phyloP scores from a whole-genome alignment of 1,140 invertebrate species.

The Arctopsyche grandis region DNA sequence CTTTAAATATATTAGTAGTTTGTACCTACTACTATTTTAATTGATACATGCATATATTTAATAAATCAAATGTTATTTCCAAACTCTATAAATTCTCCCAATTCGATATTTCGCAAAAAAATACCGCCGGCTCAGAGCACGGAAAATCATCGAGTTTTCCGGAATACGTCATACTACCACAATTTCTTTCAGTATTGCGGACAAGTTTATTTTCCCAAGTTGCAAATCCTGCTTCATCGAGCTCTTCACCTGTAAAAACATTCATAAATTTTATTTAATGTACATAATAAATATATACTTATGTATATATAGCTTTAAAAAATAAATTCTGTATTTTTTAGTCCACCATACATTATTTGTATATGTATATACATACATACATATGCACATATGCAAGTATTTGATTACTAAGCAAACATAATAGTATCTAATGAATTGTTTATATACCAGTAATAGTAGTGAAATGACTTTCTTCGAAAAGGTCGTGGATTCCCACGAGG shows the following conservation, averaged over 20 bases:
- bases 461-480: constrained; percentile 56
- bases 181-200: constrained; percentile 12
- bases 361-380: too few species aligned
- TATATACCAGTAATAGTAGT: constrained; percentile 58
- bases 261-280: too few species aligned
- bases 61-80: not conserved
- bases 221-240: not conserved
- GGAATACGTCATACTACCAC: constrained; percentile 17
- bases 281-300: not conserved
- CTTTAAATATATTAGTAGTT: not conserved
- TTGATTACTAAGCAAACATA: too few species aligned
- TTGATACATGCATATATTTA: too few species aligned
- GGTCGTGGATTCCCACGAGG: constrained; percentile 57
- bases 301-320: too few species aligned
- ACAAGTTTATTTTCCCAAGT: not conserved
- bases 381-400: too few species aligned
- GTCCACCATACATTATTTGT: not conserved
- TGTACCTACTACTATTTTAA: not conserved
- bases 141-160: constrained; percentile 41
- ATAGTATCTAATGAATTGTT: too few species aligned
- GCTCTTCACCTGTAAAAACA: constrained; percentile 1
- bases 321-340: not conserved
- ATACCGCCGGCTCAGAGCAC: constrained; percentile 6
- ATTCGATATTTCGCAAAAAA: constrained; percentile 36
- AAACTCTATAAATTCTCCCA: constrained; percentile 9